phyloP scores from a whole-genome alignment of 64 coral and sea anemone species.

The Cladopsammia gracilis region DNA sequence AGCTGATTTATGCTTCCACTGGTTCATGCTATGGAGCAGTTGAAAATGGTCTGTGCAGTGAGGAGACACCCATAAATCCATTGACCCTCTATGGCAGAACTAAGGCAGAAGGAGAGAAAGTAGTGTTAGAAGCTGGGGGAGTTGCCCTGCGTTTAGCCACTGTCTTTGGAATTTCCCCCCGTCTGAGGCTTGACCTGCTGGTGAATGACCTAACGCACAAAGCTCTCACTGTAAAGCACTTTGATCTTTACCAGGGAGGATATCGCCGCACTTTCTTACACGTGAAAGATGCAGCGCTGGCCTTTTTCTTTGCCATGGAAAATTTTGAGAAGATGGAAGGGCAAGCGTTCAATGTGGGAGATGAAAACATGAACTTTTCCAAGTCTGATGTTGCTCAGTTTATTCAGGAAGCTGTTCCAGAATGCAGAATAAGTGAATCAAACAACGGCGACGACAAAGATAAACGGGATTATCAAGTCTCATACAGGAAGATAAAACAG shows the following conservation, averaged over 20 bases:
- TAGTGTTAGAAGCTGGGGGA: conserved; percentile 64
- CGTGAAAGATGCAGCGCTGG: conserved; percentile 90
- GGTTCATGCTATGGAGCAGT: conserved; percentile 96
- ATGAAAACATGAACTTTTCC: conserved; percentile 92
- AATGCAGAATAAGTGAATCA: conserved; percentile 86
- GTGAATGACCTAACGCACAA: conserved; percentile 96
- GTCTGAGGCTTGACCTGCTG: conserved; percentile 88
- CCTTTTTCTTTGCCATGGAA: conserved; percentile 89
- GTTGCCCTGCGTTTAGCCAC: conserved; percentile 87
- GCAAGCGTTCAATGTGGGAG: conserved; percentile 89
- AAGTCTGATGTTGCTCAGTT: conserved; percentile 80
- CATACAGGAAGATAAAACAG: conserved; percentile 83
- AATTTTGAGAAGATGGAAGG: conserved; percentile 81
- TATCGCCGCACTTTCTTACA: conserved; percentile 94
- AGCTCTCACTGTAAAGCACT: conserved; percentile 85
- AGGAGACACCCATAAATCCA: conserved; percentile 90
- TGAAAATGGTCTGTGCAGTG: conserved; percentile 85
- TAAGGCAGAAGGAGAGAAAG: conserved; percentile 83
- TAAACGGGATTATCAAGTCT: conserved; percentile 93
- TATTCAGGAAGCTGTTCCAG: conserved; percentile 77
- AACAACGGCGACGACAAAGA: conserved; percentile 89
- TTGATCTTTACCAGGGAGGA: conserved; percentile 93
- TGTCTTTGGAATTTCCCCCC: conserved; percentile 89
- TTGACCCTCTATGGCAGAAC: conserved; percentile 94
- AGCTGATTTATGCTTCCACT: conserved; percentile 90